Evolutionary conservation across 2,797 vertebrate species (phyloP).

Genomic region (Spea hammondii): DNA sequence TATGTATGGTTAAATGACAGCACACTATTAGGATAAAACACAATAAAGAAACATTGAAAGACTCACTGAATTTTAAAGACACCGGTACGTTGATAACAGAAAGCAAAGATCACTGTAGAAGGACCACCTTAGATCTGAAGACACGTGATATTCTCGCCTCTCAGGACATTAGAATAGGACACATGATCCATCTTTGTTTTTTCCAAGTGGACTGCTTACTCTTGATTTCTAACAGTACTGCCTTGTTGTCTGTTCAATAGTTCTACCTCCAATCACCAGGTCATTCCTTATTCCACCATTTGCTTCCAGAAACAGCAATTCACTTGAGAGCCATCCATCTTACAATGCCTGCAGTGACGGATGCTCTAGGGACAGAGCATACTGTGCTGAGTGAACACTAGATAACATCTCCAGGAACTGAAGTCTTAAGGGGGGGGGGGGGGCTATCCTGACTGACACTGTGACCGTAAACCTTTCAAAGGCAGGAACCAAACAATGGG

Average conservation of each 20-base stretch:
- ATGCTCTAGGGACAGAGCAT: conserved; percentile 85
- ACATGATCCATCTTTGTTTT: conserved; percentile 62
- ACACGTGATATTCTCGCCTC: conserved; percentile 49
- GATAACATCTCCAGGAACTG: conserved; percentile 74
- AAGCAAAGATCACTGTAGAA: conserved; percentile 20
- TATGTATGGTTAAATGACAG: no score
- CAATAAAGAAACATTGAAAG: no score
- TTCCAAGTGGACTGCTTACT: conserved; percentile 66
- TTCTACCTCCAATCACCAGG: conserved; percentile 63
- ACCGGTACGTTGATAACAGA: background rate
- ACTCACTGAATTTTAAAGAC: no score
- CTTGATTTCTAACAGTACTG: conserved; percentile 75
- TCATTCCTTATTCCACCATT: conserved; percentile 92
- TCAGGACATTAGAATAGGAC: conserved; percentile 55
- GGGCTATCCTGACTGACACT: conserved; percentile 62
- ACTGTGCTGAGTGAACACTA: conserved; percentile 72
- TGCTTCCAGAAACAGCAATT: conserved; percentile 84
- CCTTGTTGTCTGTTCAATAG: conserved; percentile 71
- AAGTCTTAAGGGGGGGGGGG: conserved; percentile 59
- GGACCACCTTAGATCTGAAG: conserved; percentile 55
- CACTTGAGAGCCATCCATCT: conserved; percentile 95
- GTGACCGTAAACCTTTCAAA: conserved; percentile 69
- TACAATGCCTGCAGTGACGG: conserved; percentile 89
- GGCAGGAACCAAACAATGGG: conserved; percentile 59
- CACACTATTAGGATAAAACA: no score